Evolutionary conservation across 2,888 invertebrate species (phyloP).

Genomic region (Cataglyphis cursor): DNA sequence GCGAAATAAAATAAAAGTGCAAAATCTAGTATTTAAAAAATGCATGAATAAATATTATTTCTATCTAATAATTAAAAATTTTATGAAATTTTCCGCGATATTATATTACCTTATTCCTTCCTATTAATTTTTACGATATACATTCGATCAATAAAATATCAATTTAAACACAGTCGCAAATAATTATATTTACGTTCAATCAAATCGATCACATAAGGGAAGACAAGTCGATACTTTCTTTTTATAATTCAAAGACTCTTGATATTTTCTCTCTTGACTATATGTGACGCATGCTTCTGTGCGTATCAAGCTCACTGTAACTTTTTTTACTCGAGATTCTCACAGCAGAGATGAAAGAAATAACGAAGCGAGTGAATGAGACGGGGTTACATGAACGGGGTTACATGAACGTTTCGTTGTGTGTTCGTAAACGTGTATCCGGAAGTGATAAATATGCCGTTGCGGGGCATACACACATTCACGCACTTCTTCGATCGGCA

Average conservation of each 20-base stretch:
- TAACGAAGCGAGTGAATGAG: neutral
- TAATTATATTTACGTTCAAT: neutral
- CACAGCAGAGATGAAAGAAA: constrained; percentile 19
- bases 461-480: constrained; percentile 39
- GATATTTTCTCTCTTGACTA: constrained; percentile 27
- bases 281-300: neutral
- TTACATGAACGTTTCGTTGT: constrained; percentile 9
- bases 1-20: constrained; percentile 46
- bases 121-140: neutral
- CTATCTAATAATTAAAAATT: constrained; percentile 12
- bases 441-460: constrained; percentile 79
- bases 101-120: neutral
- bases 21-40: constrained; percentile 14
- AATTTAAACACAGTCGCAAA: neutral
- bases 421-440: constrained; percentile 72
- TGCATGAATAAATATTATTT: neutral
- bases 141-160: neutral
- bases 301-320: constrained; percentile 18
- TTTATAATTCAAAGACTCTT: neutral
- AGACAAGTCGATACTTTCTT: neutral
- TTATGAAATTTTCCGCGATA: constrained; percentile 8
- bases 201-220: neutral
- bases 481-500: constrained; percentile 44
- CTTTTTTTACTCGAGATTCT: constrained; percentile 39
- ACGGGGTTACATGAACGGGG: neutral